Percentiles rank a stretch among this genome's conserved stretches.
These are phyloP conservation scores for Apteryx owenii DNA, from an alignment of 2,113 vertebrate species.

Conservation along the genomic window DNA sequence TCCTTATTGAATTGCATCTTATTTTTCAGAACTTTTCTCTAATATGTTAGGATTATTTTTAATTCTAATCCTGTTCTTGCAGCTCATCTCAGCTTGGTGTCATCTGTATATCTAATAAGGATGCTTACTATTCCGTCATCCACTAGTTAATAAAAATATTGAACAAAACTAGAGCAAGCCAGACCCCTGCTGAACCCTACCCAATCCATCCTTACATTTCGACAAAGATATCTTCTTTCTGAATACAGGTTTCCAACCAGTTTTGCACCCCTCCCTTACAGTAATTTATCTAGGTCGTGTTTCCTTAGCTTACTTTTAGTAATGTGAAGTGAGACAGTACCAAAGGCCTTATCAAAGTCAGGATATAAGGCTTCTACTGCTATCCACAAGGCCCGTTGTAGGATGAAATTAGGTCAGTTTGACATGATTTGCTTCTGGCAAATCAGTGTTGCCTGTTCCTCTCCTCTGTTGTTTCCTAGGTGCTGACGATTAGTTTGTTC, in stretches of 20 bases:
- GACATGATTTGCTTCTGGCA: constrained; percentile 47
- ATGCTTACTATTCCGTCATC: not conserved
- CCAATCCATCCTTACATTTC: not conserved
- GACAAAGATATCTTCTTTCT: not conserved
- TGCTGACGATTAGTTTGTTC: constrained; percentile 57
- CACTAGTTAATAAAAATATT: not conserved
- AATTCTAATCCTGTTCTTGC: not conserved
- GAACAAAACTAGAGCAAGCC: not conserved
- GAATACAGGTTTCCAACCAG: not conserved
- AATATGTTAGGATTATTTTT: not conserved
- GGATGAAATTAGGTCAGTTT: constrained; percentile 47
- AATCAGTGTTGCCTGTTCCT: constrained; percentile 42
- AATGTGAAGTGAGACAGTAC: not conserved
- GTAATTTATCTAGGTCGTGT: not conserved
- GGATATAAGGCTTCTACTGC: not conserved
- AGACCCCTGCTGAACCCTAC: not conserved
- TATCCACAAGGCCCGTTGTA: not conserved
- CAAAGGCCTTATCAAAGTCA: not conserved
- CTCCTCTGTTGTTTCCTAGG: constrained; percentile 61
- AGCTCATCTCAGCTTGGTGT: not conserved
- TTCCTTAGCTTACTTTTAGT: not conserved
- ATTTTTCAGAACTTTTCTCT: not conserved
- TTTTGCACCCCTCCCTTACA: not conserved
- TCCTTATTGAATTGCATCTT: not conserved
- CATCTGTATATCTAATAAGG: not conserved